phyloP scores from a whole-genome alignment of 2,797 vertebrate species.

The Uromys caudimaculatus region DNA sequence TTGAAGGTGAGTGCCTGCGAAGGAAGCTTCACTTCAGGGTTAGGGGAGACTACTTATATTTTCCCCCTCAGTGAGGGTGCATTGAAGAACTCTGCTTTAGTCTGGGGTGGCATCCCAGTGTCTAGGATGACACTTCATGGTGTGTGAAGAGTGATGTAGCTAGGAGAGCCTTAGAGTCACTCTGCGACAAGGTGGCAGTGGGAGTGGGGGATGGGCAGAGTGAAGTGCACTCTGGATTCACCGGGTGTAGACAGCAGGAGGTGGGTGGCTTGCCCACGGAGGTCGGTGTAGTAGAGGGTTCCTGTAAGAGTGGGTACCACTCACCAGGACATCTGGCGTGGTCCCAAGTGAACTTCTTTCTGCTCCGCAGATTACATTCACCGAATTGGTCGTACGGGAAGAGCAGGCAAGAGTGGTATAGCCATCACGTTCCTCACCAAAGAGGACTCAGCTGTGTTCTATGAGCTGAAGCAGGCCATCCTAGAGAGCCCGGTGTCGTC shows the following conservation, averaged over 20 bases:
- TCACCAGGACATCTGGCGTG: background rate
- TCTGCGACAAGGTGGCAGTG: background rate
- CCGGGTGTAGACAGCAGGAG: background rate
- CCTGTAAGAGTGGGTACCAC: background rate
- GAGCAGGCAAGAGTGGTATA: conserved; percentile 97
- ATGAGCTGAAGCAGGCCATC: conserved; percentile 98
- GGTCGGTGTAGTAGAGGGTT: too few species aligned
- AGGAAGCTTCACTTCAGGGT: background rate
- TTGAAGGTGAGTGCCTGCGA: conserved; percentile 91
- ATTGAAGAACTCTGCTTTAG: background rate
- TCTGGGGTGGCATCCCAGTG: background rate
- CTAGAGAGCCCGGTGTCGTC: conserved; percentile 98
- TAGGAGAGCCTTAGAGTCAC: background rate
- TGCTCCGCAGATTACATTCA: conserved; percentile 95
- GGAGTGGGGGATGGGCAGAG: background rate
- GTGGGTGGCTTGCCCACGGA: background rate
- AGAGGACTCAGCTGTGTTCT: conserved; percentile 97
- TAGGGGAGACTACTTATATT: background rate
- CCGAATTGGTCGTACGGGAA: conserved; percentile 97
- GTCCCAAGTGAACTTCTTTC: background rate
- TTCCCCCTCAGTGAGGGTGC: background rate
- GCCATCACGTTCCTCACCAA: conserved; percentile 99
- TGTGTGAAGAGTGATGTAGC: background rate
- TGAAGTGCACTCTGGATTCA: background rate
- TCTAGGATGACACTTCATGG: background rate